Evolutionary conservation across 2,888 invertebrate genomes (phyloP), one percentile per base, ranked within the genome.

Genomic region (Pammene aurita): DNA sequence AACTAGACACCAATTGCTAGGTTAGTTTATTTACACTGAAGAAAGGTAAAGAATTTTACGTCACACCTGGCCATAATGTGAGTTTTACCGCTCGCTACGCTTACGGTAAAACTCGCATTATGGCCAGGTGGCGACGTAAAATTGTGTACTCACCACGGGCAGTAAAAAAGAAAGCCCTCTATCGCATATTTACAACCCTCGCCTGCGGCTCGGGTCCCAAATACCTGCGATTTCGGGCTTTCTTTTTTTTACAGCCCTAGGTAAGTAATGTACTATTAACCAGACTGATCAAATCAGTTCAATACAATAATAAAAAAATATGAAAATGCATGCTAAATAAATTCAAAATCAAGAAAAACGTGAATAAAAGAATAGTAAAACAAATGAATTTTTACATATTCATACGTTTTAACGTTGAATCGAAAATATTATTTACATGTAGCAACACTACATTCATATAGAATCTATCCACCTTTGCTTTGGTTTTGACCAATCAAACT

Each of bases 391-490:
- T 13, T 26, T 16, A 16, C 10, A 0, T 10, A 18, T 11, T 6
- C 42, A 13, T 50, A 11, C 18, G 7, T 50, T 50, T 50, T 50
- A 14, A 62, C 50, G 13, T 41, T 52, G n/a, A 1, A 18, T 38
- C 9, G 34, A 13, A 38, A 16, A 38, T 52, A 10, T 57, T 68
- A 58, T 66, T 58, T 11, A 54, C n/a, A 57, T 41, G 18, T 50
- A 26, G 68, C 68, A 64, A 68, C 68, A 63, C 44, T 18, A 10
- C 1, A 42, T 16, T 34, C 48, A 18, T 52, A 60, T 41, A 16
- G 34, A 63, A 57, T 64, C 63, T 63, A 68, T 68, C 68, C 57
- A 63, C 68, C 68, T 68, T 66, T 66, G 63, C 68, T 64, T 64
- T 68, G 63, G 57, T 68, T 68, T 67, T 55, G 56, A 63, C 67